Base-by-base conservation (phyloP, 2,888 invertebrate genomes). In the Hydroisotoma schaefferi region DNA sequence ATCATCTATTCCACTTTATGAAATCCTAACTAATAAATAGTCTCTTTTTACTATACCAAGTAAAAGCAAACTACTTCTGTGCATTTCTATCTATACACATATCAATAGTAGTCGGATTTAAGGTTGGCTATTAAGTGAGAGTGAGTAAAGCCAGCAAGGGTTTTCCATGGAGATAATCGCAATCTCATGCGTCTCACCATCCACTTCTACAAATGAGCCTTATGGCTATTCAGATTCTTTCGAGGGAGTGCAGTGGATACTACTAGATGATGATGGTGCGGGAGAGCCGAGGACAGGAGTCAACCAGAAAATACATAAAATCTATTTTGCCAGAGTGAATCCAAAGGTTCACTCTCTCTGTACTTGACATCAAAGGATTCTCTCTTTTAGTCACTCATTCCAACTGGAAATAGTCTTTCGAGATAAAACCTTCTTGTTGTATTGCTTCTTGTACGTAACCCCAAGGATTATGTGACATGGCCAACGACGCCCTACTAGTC, bases 301-400 rank as follows among this genome's bases (percentile, higher is more conserved):
- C 46, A 46, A 25, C 23, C 46, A 37, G 53, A 53, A 53, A 53
- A 53, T 53, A 38, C 53, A 40, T 53, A 40, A 53, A 53, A 53
- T 53, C 53, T 37, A 38, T 40, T 53, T 53, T 40, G 20, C 23
- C 37, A 52, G 53, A 53, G 40, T 40, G 52, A 52, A 52, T 52
- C 22, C 37, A 52, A 23, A 28, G 29, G n/a, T n/a, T 12, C 3
- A 4, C 26, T 61, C 57, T 61, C 62, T 55, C 67, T 70, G 68
- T 62, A 65, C 68, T 67, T 70, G 70, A 70, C 70, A 70, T 70
- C 70, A 70, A 70, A 70, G 70, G 63, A 68, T 63, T 61, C 65
- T 64, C 61, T 64, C 60, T 65, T 44, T 47, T 65, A 48, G 40
- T 61, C 58, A 53, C 57, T 61, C 57, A 53, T 27, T 59, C 59